Evolutionary conservation across 2,113 vertebrate species (phyloP), one percentile per base, ranked within the genome.

Genomic region (Rhegmatorhina hoffmannsi): DNA sequence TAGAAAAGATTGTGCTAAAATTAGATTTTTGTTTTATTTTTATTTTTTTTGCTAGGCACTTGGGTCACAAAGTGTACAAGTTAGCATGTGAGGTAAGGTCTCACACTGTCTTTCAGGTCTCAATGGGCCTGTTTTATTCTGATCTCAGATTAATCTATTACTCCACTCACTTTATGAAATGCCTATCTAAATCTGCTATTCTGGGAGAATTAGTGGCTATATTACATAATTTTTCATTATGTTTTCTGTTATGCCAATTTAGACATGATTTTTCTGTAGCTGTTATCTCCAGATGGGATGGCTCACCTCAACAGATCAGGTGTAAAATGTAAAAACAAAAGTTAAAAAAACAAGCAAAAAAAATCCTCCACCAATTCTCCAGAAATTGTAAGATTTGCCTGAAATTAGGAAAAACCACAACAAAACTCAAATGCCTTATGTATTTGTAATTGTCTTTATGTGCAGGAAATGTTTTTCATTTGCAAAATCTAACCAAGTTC

Each of bases 221-320:
- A 56, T 92, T 96, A 81, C 53, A 25, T 92, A 64, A 79, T 60
- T 84, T 91, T 72, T 26, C 46, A 29, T 73, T 66, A 33, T 0
- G 2, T 90, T 89, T 95, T 92, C 58, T 89, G 18, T 85, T 76
- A 31, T 66, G 34, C 55, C 58, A 38, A 7, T 79, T 85, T 88
- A 80, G 43, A 79, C 24, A 13, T 7, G 13, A 38, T 73, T 89
- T 92, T 44, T 85, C 59, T 90, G 84, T 79, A 66, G 74, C 62
- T 17, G 58, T 85, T 88, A 47, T 82, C 74, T 94, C 75, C 92
- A 88, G 82, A 93, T 93, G 72, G 84, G 56, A 90, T 59, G 23
- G 46, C 43, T 96, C 69, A 94, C 56, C 13, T 66, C 26, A 59
- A 74, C 64, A 87, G 80, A 91, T 91, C 82, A 94, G 55, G 47